Base-by-base conservation (phyloP, 1,140 invertebrate species). In the Macrostomum lignano region DNA sequence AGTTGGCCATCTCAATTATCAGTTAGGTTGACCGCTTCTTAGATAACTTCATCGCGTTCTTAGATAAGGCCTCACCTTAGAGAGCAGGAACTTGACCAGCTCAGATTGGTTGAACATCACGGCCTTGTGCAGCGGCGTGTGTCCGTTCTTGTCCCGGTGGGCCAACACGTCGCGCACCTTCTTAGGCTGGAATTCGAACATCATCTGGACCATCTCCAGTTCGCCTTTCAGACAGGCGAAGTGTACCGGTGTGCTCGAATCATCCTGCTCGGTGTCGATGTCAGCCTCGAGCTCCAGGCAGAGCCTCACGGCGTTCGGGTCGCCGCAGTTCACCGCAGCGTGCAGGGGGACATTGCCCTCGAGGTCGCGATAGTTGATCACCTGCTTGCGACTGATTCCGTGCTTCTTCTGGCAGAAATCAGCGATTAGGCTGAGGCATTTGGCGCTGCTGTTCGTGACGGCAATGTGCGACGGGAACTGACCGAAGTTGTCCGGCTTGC, bases 71-170 rank as follows among this genome's bases (percentile, higher is more conserved):
- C 44, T 42, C 45, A 67, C 67, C 55, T 78, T 67, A n/a, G 55
- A 44, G 1, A 78, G 58, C 2, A 82, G 54, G 55, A 67, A 79
- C 32, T 70, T 66, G 0, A 74, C 73, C 10, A 81, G 70, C 33
- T 72, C 67, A 1, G 67, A 65, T 50, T 79, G 73, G 51, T 82
- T 72, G 41, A 81, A 79, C 69, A 79, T 74, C 2, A 74, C 72
- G 0, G 76, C 75, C 45, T 72, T 74, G 48, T 82, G 76, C 5
- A 82, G 54, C 0, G 76, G 76, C 1, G 74, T 78, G 74, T 77
- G 78, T 41, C 68, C 67, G 45, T 77, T 72, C 0, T 72, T 66
- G 46, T 82, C 76, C 21, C 65, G 67, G 1, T 68, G 71, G 21
- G 58, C 59, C 3, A 79, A 25, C 48, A 45, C 72, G 68, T 4